Evolutionary conservation across 2,888 invertebrate species (phyloP), one percentile per base, ranked within the genome.

Genomic region (Leptopterna dolabrata): DNA sequence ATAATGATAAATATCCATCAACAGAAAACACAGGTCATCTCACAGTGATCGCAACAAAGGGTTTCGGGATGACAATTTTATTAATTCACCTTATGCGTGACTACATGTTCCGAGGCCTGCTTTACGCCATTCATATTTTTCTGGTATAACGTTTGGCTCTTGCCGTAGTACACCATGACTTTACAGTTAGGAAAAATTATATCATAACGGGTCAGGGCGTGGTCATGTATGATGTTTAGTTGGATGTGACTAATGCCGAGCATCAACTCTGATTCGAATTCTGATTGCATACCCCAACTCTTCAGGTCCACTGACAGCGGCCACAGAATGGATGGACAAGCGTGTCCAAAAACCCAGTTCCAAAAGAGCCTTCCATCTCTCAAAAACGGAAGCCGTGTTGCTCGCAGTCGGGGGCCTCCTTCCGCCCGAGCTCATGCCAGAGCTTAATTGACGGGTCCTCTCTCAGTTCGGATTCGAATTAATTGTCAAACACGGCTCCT

Each of bases 211-310:
- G 70, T 70, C 45, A 30, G 43, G 83, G 83, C 70, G 83, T 70
- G 83, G 70, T 70, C 83, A 70, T 83, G n/a, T n/a, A 70, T 83
- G 70, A 83, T 83, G 83, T 83, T 83, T 83, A 63, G 83, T 83
- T 70, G 83, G 83, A 83, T 83, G 83, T 83, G 83, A 83, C 83
- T 83, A 83, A 83, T 83, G 83, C 71, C 36, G 41, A 83, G 83
- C 83, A 83, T 83, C 81, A 81, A 81, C 55, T 81, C 83, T 30
- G 83, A 70, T 83, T 83, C 70, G 83, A 70, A 36, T 70, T 83
- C 70, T 83, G 83, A 83, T 83, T 83, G 83, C 83, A 70, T 63
- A 81, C 63, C 76, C 80, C 81, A 81, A 55, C 51, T 81, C 63
- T 63, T 70, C 19, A 55, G 24, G 36, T 41, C n/a, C 47, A 83